These are phyloP conservation scores for Ceratotherium simum DNA, from an alignment of 2,113 vertebrate genomes.

Conservation along the genomic window DNA sequence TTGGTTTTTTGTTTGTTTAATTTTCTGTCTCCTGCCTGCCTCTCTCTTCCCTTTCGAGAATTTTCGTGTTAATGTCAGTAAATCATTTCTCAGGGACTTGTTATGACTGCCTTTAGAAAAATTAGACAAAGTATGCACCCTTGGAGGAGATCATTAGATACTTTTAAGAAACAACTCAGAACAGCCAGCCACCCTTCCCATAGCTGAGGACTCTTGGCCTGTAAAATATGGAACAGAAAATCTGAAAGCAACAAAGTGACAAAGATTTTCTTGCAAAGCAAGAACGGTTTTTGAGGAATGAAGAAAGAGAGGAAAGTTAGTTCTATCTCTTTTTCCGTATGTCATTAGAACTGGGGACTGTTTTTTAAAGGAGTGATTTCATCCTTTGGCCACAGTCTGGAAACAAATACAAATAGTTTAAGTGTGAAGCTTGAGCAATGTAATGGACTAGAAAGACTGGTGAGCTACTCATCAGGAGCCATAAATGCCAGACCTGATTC, in stretches of 20 bases:
- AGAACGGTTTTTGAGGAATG: not conserved
- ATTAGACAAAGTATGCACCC: not conserved
- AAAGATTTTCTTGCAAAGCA: not conserved
- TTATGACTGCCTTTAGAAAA: constrained; percentile 47
- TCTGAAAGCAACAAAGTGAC: not conserved
- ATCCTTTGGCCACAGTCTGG: not conserved
- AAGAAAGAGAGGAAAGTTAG: not conserved
- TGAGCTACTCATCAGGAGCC: not conserved
- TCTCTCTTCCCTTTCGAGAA: constrained; percentile 18
- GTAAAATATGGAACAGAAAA: constrained; percentile 6
- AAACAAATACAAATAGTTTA: not conserved
- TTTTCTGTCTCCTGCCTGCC: not conserved
- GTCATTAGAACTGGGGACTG: not conserved
- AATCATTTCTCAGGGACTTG: constrained; percentile 28
- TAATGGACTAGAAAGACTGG: not conserved
- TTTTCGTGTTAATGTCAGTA: constrained; percentile 26
- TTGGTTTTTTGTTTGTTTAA: not conserved
- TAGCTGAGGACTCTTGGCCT: not conserved
- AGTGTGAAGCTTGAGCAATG: not conserved
- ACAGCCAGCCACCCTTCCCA: not conserved
- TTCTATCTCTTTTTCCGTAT: not conserved
- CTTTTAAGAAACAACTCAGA: not conserved
- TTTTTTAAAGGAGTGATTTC: not conserved
- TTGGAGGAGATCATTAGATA: not conserved
- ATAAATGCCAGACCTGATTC: not conserved